Conservation (phyloP, 2,797 vertebrate genomes). For the Diplodus puntazzo region DNA sequence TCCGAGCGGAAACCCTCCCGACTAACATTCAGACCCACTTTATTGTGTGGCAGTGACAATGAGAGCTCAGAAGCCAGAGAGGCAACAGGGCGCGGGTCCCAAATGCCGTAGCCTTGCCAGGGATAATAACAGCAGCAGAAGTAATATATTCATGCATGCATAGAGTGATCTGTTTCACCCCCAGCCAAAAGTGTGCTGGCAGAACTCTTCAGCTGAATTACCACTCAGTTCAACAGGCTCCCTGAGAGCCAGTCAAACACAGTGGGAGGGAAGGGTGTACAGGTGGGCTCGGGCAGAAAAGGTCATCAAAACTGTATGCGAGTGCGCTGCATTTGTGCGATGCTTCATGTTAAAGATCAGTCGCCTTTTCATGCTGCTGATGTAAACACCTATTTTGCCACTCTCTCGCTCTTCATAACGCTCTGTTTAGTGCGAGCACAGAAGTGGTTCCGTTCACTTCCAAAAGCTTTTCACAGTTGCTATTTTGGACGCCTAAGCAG, state of each 20-base stretch:
- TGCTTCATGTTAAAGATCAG: slow-evolving; percentile 38
- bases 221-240: slow-evolving; percentile 68
- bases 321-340: neutral
- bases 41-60: slow-evolving; percentile 66
- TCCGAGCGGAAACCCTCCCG: slow-evolving; percentile 36
- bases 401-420: neutral
- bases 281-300: slow-evolving; percentile 23
- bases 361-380: slow-evolving; percentile 8
- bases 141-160: slow-evolving; percentile 81
- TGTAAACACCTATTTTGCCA: slow-evolving; percentile 20
- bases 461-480: slow-evolving; percentile 1
- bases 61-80: slow-evolving; percentile 55
- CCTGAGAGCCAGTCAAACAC: slow-evolving; percentile 53
- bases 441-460: neutral
- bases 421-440: slow-evolving; percentile 15
- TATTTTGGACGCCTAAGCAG: neutral
- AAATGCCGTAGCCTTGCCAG: slow-evolving; percentile 64
- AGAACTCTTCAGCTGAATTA: slow-evolving; percentile 71
- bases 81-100: slow-evolving; percentile 69
- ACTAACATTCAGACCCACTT: slow-evolving; percentile 49
- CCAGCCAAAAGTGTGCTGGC: slow-evolving; percentile 68
- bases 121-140: slow-evolving; percentile 75
- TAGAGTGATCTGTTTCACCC: slow-evolving; percentile 70
- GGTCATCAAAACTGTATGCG: slow-evolving; percentile 10
- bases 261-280: neutral